A percentile compares a stretch with the other conserved stretches of the same genome.
These are phyloP conservation scores for Bos indicus DNA, from an alignment of 2,113 vertebrate genomes.

Conservation along the genomic window DNA sequence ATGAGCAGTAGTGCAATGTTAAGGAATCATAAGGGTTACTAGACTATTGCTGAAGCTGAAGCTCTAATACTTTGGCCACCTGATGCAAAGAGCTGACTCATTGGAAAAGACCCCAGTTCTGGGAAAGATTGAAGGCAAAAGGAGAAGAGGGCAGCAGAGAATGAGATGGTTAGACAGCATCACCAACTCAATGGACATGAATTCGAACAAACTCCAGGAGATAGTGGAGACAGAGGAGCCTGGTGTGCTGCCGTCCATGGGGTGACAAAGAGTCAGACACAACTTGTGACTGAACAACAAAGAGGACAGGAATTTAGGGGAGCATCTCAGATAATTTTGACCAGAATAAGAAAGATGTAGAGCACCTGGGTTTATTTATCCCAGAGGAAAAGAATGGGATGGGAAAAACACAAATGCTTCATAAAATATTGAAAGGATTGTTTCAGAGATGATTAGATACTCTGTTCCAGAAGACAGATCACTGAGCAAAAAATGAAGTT, in stretches of 20 bases:
- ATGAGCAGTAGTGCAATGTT: not conserved
- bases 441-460: not conserved
- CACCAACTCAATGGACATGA: not conserved
- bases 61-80: not conserved
- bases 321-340: not conserved
- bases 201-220: not conserved
- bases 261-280: not conserved
- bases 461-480: not conserved
- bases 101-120: not conserved
- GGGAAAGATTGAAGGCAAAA: not conserved
- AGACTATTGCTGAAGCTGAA: not conserved
- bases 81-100: not conserved
- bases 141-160: not conserved
- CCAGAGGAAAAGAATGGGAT: not conserved
- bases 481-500: not conserved
- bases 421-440: constrained; percentile 26
- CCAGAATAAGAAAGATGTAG: not conserved
- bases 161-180: not conserved
- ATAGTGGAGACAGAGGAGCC: not conserved
- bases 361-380: not conserved
- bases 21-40: not conserved
- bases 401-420: not conserved
- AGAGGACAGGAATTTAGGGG: not conserved
- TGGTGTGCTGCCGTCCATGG: not conserved
- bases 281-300: not conserved